Evolutionary conservation across 2,888 invertebrate genomes (phyloP).

Genomic region (Drosophila rellima): DNA sequence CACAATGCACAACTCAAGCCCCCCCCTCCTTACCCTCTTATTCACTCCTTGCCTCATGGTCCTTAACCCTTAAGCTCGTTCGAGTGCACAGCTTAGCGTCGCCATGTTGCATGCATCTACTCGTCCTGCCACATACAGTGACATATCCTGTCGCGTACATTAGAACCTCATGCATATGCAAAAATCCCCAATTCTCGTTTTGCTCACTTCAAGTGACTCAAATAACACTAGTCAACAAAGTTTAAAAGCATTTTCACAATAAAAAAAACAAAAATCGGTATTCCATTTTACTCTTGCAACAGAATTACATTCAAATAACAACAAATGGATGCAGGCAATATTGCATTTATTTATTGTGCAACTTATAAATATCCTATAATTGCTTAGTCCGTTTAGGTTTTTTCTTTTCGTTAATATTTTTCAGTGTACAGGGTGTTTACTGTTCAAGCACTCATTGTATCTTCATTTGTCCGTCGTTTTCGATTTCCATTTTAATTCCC

Average conservation of each 20-base stretch:
- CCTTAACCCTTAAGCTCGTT: constrained; percentile 52
- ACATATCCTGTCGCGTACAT: constrained; percentile 30
- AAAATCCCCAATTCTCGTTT: constrained; percentile 29
- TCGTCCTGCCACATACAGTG: constrained; percentile 11
- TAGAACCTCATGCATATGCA: constrained; percentile 67
- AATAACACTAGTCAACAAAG: constrained; percentile 68
- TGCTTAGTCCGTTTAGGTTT: background rate
- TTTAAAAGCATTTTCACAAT: background rate
- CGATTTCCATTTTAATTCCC: constrained; percentile 24
- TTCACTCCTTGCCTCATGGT: background rate
- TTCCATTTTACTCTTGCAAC: background rate
- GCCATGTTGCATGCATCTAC: constrained; percentile 51
- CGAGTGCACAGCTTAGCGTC: constrained; percentile 67
- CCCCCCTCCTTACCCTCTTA: constrained; percentile 12
- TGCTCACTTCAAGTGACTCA: constrained; percentile 48
- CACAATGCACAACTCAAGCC: constrained; percentile 49
- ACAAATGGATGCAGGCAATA: background rate
- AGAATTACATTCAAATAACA: constrained; percentile 4
- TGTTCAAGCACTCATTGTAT: background rate
- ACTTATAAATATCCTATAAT: background rate
- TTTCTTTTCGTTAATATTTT: background rate
- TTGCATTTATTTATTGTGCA: background rate
- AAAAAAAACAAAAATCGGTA: background rate
- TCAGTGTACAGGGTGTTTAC: constrained; percentile 4
- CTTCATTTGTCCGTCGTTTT: constrained; percentile 11